These are phyloP conservation scores for Hymenochirus boettgeri DNA, from an alignment of 2,113 vertebrate species.

Conservation along the genomic window DNA sequence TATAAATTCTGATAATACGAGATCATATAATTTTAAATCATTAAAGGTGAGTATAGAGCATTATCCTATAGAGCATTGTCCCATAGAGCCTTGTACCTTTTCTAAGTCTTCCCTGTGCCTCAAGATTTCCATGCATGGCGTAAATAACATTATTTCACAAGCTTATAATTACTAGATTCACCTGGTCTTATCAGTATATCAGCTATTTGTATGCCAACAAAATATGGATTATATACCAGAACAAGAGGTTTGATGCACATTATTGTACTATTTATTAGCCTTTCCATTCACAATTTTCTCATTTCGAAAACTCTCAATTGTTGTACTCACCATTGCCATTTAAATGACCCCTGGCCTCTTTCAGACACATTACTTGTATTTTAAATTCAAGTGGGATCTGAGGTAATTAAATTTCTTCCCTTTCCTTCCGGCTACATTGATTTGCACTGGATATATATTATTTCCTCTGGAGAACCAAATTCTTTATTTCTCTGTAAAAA, in stretches of 20 bases:
- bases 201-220: background rate
- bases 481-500: conserved; percentile 49
- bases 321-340: conserved; percentile 19
- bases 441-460: conserved; percentile 46
- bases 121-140: no score
- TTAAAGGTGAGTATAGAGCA: no score
- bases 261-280: conserved; percentile 12
- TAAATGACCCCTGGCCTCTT: conserved; percentile 33
- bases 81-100: no score
- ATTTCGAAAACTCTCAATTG: conserved; percentile 14
- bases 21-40: no score
- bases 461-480: conserved; percentile 48
- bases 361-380: conserved; percentile 14
- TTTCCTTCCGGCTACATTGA: conserved; percentile 46
- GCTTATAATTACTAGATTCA: background rate
- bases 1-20: no score
- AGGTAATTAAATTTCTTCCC: conserved; percentile 56
- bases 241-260: background rate
- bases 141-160: no score
- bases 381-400: conserved; percentile 39
- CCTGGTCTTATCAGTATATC: background rate
- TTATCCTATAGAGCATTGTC: no score
- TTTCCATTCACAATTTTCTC: conserved; percentile 3
- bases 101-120: no score
- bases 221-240: background rate